Percentiles rank a stretch among this genome's conserved stretches.
Evolutionary conservation across 2,888 invertebrate genomes (phyloP).

Genomic region (Tortrix viridana): DNA sequence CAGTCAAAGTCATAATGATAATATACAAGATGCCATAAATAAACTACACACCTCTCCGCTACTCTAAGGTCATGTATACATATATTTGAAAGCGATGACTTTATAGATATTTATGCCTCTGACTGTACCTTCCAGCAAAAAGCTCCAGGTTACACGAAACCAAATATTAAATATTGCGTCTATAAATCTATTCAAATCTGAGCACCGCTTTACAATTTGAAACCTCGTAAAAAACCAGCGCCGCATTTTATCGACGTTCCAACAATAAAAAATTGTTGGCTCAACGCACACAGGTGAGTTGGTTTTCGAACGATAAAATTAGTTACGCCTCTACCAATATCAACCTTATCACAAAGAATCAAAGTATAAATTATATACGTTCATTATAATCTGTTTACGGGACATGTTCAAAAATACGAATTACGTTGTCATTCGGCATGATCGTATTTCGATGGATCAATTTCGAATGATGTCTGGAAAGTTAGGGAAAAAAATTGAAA

Average conservation of each 20-base stretch:
- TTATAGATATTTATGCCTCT: too few relatives aligned
- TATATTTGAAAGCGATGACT: too few relatives aligned
- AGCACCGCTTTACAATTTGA: constrained; percentile 26
- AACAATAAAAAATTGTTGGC: constrained; percentile 36
- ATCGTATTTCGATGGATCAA: constrained; percentile 16
- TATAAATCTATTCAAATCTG: constrained; percentile 1
- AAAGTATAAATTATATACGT: constrained; percentile 3
- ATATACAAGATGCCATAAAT: too few relatives aligned
- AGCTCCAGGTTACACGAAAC: too few relatives aligned
- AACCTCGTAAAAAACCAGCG: constrained; percentile 29
- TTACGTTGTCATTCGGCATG: constrained; percentile 28
- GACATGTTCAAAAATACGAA: constrained; percentile 27
- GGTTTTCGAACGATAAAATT: constrained; percentile 20
- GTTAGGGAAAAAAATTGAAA: constrained; percentile 9
- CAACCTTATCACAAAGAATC: background rate
- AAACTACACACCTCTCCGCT: too few relatives aligned
- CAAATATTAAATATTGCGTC: background rate
- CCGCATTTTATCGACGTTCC: constrained; percentile 30
- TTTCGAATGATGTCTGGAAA: constrained; percentile 7
- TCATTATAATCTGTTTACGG: constrained; percentile 14
- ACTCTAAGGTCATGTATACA: too few relatives aligned
- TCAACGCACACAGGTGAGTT: constrained; percentile 23
- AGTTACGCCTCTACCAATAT: background rate
- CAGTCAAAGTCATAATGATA: too few relatives aligned
- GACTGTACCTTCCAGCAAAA: too few relatives aligned